A percentile compares a stretch with the other conserved stretches of the same genome.
Conservation (phyloP, 2,888 invertebrate genomes). For the Gari tellinella region DNA sequence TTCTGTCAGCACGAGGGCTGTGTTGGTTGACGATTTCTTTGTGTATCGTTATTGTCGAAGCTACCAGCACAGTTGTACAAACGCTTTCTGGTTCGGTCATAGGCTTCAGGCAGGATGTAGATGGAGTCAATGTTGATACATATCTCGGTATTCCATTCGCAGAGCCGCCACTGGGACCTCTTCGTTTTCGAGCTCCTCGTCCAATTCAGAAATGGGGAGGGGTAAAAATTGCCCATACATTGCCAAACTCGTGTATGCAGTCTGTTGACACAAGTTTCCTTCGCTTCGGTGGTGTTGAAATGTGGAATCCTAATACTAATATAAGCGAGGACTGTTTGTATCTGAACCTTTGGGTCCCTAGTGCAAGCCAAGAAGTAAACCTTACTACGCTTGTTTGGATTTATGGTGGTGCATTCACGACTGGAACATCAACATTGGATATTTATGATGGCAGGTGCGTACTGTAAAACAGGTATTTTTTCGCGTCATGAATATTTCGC, state of each 20-base stretch:
- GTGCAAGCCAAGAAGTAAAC: conserved; percentile 15
- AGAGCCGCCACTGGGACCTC: conserved; percentile 92
- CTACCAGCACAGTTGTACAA: too few species aligned
- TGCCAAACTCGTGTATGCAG: conserved; percentile 94
- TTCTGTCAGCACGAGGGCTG: too few species aligned
- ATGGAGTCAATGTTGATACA: conserved; percentile 88
- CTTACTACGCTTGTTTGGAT: conserved; percentile 91
- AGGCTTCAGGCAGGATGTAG: conserved; percentile 24
- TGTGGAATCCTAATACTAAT: conserved; percentile 98
- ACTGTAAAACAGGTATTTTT: too few species aligned
- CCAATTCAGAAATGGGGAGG: conserved; percentile 95
- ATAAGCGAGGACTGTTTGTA: conserved; percentile 98
- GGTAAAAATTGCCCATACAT: conserved; percentile 91
- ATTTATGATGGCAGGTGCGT: conserved; percentile 85
- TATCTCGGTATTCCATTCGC: conserved; percentile 96
- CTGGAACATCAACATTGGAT: conserved; percentile 93
- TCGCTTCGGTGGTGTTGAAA: conserved; percentile 95
- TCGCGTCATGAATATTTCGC: too few species aligned
- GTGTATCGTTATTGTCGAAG: too few species aligned
- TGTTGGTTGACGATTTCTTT: too few species aligned
- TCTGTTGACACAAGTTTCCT: conserved; percentile 95
- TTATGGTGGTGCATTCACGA: conserved; percentile 97
- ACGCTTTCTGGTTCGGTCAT: conserved; percentile 29
- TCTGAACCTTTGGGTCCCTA: conserved; percentile 96
- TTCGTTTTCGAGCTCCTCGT: conserved; percentile 93